Evolutionary conservation across 1,140 invertebrate genomes (phyloP).

Genomic region (Thrips palmi): DNA sequence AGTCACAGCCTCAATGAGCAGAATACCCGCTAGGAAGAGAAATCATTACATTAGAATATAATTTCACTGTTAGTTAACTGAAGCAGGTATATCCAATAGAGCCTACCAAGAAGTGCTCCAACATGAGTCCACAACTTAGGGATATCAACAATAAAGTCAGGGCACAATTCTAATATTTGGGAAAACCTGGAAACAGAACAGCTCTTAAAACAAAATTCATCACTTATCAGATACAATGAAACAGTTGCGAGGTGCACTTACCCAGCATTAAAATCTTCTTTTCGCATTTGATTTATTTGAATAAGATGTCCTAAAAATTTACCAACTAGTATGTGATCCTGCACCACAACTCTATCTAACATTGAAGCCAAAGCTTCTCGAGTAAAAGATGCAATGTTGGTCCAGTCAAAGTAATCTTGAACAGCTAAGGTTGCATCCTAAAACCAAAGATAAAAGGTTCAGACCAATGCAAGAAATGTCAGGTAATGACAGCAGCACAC

Average conservation of each 20-base stretch:
- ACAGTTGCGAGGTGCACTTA: conserved; percentile 17
- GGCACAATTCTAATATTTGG: conserved; percentile 32
- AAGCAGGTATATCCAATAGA: no score
- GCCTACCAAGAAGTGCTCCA: conserved; percentile 32
- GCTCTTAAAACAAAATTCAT: not conserved
- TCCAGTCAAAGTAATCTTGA: not conserved
- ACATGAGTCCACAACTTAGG: conserved; percentile 54
- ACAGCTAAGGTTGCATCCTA: not conserved
- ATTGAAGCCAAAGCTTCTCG: not conserved
- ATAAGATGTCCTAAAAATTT: conserved; percentile 22
- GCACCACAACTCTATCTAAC: conserved; percentile 22
- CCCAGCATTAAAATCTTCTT: conserved; percentile 24
- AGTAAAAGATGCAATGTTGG: not conserved
- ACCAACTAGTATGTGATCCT: conserved; percentile 16
- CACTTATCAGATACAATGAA: not conserved
- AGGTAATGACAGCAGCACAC: not conserved
- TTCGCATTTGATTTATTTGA: conserved; percentile 20
- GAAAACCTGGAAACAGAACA: conserved; percentile 19
- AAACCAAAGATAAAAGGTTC: not conserved
- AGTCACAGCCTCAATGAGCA: conserved; percentile 4
- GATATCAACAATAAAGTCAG: conserved; percentile 53
- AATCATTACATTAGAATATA: no score
- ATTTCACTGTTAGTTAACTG: no score
- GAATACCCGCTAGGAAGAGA: no score
- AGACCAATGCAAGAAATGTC: not conserved